Percentiles rank a stretch among this genome's conserved stretches.
Conservation (phyloP, 2,797 vertebrate species). For the Gambelia wislizenii region DNA sequence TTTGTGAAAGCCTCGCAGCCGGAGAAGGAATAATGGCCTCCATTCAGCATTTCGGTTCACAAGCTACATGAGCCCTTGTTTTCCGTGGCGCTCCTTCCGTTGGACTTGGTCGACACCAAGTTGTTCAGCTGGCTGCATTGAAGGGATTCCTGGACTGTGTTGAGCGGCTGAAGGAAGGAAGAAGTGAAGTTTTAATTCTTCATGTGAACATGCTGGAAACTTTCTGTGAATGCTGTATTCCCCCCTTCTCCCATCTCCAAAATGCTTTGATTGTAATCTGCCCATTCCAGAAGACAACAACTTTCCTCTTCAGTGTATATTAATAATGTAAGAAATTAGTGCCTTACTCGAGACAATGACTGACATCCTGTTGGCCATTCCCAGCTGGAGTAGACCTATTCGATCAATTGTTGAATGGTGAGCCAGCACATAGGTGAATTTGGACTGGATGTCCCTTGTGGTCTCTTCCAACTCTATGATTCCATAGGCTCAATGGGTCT, state of each 20-base stretch:
- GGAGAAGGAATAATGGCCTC: conserved; percentile 75
- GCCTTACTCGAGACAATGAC: conserved; percentile 33
- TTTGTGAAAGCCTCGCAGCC: conserved; percentile 57
- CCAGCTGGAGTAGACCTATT: no score
- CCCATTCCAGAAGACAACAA: conserved; percentile 29
- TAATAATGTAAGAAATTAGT: conserved; percentile 29
- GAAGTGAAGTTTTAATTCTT: not conserved
- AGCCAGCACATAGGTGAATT: no score
- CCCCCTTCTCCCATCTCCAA: not conserved
- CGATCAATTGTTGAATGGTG: no score
- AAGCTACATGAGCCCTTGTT: conserved; percentile 47
- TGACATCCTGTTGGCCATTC: no score
- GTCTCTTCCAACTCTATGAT: no score
- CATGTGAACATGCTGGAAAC: conserved; percentile 4
- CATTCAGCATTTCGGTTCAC: conserved; percentile 55
- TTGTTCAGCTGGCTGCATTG: conserved; percentile 36
- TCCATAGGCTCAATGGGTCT: no score
- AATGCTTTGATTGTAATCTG: not conserved
- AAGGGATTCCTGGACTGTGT: conserved; percentile 28
- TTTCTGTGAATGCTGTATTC: conserved; percentile 9
- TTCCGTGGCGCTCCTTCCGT: not conserved
- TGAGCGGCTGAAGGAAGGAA: not conserved
- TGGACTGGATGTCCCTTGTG: no score
- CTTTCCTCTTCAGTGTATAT: not conserved
- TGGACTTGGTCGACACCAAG: not conserved